Evolutionary conservation across 2,797 vertebrate species (phyloP), one percentile per base, ranked within the genome.

Genomic region (Protonibea diacanthus): DNA sequence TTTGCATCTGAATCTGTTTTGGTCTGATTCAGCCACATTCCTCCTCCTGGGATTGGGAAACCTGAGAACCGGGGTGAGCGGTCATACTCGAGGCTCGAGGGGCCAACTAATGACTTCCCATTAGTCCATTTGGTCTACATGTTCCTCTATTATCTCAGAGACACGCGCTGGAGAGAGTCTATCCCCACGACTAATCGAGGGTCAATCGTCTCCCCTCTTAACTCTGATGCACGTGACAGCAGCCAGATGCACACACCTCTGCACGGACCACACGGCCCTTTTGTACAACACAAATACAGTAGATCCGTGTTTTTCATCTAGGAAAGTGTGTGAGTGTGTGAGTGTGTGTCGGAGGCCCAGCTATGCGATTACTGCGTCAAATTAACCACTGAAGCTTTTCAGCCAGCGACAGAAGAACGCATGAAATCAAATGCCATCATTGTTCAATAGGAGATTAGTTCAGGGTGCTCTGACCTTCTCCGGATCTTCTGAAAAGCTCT

Each of bases 401-500:
- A 78, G 84, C 65, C 76, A 9, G 25, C 56, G 11, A 40, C 4
- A 83, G 90, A 86, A 91, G 83, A 90, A 79, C 51, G 57, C 78
- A 48, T 20, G 76, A 91, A 91, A 92, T 92, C 80, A 92, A 94
- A 93, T 86, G 89, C 60, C 86, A 75, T 88, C 91, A 80, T 93
- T 89, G 89, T 92, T 87, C 84, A 40, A 81, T 61, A 20, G 87
- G 84, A 91, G 91, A 91, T 89, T 86, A 81, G 90, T 90, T 89
- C 89, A 86, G 78, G 86, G 81, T 69, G 90, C 82, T 61, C 61
- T 91, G 93, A 95, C 93, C 93, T 89, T 91, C 73, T 82, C 90
- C 85, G 86, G 87, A 93, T 88, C 86, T 83, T 89, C 89, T 91
- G 78, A 92, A 92, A 92, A 91, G 92, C 86, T 78, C 87, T 85